These are phyloP conservation scores for Camelus dromedarius DNA, from an alignment of 2,113 vertebrate species.

Conservation along the genomic window DNA sequence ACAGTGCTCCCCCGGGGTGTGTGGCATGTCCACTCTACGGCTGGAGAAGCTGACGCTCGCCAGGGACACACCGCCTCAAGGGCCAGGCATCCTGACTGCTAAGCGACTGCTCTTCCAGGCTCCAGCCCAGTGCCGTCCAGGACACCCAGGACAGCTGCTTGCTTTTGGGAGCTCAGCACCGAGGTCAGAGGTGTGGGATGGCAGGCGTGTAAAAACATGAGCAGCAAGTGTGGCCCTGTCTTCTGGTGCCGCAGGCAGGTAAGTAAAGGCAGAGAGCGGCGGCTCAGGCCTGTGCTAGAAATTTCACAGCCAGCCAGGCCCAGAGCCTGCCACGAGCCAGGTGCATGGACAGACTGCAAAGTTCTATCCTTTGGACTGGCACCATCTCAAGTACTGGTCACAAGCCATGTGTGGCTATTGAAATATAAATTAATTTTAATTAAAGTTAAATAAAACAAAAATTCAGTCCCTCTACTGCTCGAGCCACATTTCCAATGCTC, in stretches of 20 bases:
- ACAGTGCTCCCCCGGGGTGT: background rate
- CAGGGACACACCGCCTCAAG: background rate
- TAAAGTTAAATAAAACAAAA: background rate
- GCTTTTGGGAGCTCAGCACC: background rate
- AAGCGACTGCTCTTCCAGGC: background rate
- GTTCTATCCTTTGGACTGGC: rapidly evolving
- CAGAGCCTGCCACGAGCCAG: background rate
- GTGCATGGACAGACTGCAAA: background rate
- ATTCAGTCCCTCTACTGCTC: background rate
- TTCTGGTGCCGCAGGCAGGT: background rate
- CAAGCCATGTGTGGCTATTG: background rate
- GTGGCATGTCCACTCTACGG: background rate
- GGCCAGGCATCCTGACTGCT: background rate
- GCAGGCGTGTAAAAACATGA: background rate
- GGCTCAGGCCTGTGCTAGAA: background rate
- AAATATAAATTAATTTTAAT: background rate
- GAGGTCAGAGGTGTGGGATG: rapidly evolving
- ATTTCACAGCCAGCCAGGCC: background rate
- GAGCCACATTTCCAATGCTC: background rate
- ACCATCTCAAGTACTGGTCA: too few relatives aligned
- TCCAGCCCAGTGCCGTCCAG: background rate
- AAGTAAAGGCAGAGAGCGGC: background rate
- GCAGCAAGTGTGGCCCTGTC: too few relatives aligned
- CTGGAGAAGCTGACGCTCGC: background rate
- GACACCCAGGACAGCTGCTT: too few relatives aligned